Conservation (phyloP, 2,797 vertebrate genomes). For the Anisognathus igniventris region DNA sequence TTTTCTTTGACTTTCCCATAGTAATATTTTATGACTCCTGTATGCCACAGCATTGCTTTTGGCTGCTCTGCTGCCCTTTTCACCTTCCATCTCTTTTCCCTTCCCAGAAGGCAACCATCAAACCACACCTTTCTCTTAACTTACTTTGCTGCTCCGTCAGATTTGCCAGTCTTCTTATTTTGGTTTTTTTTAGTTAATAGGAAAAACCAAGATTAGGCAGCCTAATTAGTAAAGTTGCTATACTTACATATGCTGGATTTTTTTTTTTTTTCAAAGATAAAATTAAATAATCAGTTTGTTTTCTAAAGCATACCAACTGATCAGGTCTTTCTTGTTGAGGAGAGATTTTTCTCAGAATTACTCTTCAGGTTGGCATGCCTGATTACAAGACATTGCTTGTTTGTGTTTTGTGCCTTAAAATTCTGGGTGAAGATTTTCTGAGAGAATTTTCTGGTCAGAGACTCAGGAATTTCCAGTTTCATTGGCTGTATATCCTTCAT, state of each 20-base stretch:
- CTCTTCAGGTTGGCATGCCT: neutral
- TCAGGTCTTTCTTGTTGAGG: neutral
- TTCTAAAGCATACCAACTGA: neutral
- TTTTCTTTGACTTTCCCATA: neutral
- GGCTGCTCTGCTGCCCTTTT: neutral
- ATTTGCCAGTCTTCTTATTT: neutral
- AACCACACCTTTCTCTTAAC: neutral
- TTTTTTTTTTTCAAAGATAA: neutral
- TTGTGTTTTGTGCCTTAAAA: neutral
- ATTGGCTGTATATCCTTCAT: neutral
- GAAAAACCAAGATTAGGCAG: neutral
- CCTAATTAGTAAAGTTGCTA: neutral
- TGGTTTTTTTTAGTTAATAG: neutral
- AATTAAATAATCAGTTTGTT: neutral
- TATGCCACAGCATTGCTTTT: neutral
- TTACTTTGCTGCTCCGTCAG: neutral
- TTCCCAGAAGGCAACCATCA: neutral
- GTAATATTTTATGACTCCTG: neutral
- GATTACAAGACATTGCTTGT: neutral
- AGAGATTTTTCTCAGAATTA: neutral
- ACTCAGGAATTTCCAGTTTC: neutral
- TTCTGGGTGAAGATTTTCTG: neutral
- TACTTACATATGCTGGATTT: neutral
- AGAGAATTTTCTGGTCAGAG: neutral
- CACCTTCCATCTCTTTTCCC: neutral